These are phyloP conservation scores for Dermatophagoides farinae DNA, from an alignment of 1,140 invertebrate genomes.

Conservation along the genomic window DNA sequence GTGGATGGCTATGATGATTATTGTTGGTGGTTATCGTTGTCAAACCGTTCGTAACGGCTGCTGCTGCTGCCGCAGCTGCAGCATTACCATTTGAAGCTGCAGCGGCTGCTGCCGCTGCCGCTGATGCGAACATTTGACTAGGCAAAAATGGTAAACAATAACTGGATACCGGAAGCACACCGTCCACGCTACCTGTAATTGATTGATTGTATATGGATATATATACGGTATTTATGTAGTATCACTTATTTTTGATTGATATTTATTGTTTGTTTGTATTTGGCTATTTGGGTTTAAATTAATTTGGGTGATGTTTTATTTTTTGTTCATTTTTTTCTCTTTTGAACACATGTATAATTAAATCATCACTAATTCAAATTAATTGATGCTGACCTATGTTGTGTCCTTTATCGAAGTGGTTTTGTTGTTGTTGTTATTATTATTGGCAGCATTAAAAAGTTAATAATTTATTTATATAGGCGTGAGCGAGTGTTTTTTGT, in stretches of 20 bases:
- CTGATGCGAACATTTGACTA: slow-evolving; percentile 7
- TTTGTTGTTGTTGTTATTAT: too few relatives aligned
- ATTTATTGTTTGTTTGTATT: slow-evolving; percentile 24
- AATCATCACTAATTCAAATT: too few relatives aligned
- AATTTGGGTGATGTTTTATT: too few relatives aligned
- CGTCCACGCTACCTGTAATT: slow-evolving; percentile 5
- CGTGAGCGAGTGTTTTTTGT: too few relatives aligned
- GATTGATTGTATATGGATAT: not conserved
- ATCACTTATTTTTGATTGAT: not conserved
- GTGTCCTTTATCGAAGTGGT: too few relatives aligned
- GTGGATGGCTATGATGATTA: not conserved
- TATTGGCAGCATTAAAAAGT: too few relatives aligned
- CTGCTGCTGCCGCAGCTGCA: not conserved
- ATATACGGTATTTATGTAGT: not conserved
- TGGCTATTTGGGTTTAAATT: not conserved
- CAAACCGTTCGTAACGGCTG: not conserved
- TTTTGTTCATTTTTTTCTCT: too few relatives aligned
- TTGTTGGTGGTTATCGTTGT: not conserved
- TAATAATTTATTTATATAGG: too few relatives aligned
- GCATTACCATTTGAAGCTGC: not conserved
- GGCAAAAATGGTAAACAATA: slow-evolving; percentile 10
- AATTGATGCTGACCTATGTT: too few relatives aligned
- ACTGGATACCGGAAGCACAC: slow-evolving; percentile 4
- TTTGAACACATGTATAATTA: too few relatives aligned
- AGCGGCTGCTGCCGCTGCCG: not conserved